phyloP scores from a whole-genome alignment of 2,113 vertebrate genomes.

The Micronycteris hirsuta region DNA sequence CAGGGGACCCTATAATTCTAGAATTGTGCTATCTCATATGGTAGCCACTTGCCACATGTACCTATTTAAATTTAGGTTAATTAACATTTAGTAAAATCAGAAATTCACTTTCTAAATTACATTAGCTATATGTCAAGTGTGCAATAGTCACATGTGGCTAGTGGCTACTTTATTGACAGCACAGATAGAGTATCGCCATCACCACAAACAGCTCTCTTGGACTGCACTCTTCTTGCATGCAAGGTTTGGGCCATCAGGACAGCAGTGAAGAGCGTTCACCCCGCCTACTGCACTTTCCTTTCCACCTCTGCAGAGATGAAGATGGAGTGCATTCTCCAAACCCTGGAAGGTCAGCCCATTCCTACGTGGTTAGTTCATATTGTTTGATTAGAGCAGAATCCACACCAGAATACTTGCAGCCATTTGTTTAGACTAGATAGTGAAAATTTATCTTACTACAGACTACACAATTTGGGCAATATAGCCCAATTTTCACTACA shows the following conservation, averaged over 20 bases:
- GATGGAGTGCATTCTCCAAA: no score
- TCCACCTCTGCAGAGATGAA: neutral
- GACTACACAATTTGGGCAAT: no score
- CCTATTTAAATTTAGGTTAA: slow-evolving; percentile 25
- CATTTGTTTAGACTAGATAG: neutral
- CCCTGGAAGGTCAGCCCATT: neutral
- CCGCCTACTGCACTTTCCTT: accelerated
- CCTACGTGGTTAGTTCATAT: neutral
- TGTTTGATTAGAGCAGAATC: neutral
- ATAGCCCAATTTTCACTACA: neutral
- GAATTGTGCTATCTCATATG: neutral
- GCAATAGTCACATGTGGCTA: neutral
- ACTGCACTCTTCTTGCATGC: accelerated
- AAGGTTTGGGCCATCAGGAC: neutral
- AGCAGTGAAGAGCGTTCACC: neutral
- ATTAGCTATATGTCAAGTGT: neutral
- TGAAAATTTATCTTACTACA: neutral
- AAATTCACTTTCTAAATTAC: neutral
- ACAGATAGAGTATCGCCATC: neutral
- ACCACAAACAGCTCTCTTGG: neutral
- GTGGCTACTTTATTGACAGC: neutral
- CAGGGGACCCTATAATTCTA: neutral
- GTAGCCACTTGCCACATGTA: neutral
- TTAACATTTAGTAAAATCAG: slow-evolving; percentile 11
- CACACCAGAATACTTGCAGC: neutral